Conservation (phyloP, 2,797 vertebrate genomes). For the Chromobotia macracanthus region DNA sequence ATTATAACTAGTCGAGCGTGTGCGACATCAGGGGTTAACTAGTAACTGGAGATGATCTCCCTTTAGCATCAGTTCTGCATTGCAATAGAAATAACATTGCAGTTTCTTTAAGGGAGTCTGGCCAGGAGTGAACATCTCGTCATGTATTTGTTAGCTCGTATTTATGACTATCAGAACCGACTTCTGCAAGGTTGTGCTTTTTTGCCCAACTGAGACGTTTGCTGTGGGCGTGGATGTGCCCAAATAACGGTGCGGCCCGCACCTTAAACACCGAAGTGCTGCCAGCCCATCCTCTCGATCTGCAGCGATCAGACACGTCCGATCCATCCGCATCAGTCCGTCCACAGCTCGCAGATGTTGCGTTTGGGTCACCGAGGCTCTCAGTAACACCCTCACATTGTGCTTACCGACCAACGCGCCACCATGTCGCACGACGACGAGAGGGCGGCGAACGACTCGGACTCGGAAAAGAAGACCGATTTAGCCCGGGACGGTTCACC, state of each 20-base stretch:
- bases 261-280: neutral
- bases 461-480: conserved; percentile 9
- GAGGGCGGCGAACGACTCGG: conserved; percentile 57
- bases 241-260: conserved; percentile 22
- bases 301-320: conserved; percentile 4
- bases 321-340: neutral
- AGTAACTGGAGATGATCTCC: too few species aligned
- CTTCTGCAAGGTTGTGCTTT: neutral
- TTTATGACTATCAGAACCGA: too few species aligned
- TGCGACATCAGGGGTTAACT: too few species aligned
- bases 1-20: neutral
- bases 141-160: too few species aligned
- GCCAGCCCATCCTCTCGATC: conserved; percentile 12
- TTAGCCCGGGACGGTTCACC: neutral
- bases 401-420: neutral
- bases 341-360: neutral
- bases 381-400: neutral
- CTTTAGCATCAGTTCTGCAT: too few species aligned
- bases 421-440: conserved; percentile 69
- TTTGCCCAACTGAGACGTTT: conserved; percentile 17
- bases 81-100: too few species aligned
- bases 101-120: too few species aligned
- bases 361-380: too few species aligned
- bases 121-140: too few species aligned
- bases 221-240: conserved; percentile 29